Base-by-base conservation (phyloP, 2,113 vertebrate species). In the Daboia siamensis region DNA sequence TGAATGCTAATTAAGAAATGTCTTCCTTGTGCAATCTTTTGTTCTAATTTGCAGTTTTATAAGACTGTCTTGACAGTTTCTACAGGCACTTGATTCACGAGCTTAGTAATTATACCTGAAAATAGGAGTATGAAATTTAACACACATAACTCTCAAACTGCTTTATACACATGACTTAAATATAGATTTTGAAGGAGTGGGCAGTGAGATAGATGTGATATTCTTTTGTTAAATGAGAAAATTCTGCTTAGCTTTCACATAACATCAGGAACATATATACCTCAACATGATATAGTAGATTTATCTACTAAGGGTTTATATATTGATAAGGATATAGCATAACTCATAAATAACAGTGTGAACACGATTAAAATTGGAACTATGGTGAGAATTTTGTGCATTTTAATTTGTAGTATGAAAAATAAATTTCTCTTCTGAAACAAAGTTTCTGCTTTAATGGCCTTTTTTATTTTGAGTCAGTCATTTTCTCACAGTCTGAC, bases 51-150 rank as follows among this genome's bases (percentile, higher is more conserved):
- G 4, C 87, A 80, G 15, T n/a, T 80, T n/a, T 88, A 88, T 55
- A 61, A 74, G 61, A 87, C 54, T 52, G 84, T 48, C 56, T 87
- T 91, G 46, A 61, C 48, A 57, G 55, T 86, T 91, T 91, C 59
- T 44, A 74, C 55, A 88, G 80, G 52, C 87, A 84, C 64, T 54
- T 80, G 90, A 57, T 84, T 91, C 90, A 87, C 87, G 61, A 92
- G 52, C 55, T 55, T 80, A 33, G 84, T 61, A 61, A n/a, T 85
- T 91, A 33, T 87, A 89, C 64, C 86, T 92, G 91, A 54, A 92
- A 92, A 89, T n/a, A 88, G 87, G 29, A 92, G 39, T 44, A 84
- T 17, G 15, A 84, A 64, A 56, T 92, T n/a, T 92, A 80, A 89
- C 87, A 54, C 52, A 92, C 52, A 92, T 56, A 89, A 21, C 1